Percentiles rank a stretch among this genome's conserved stretches.
phyloP scores from a whole-genome alignment of 2,113 vertebrate species.

The Mus spicilegus region DNA sequence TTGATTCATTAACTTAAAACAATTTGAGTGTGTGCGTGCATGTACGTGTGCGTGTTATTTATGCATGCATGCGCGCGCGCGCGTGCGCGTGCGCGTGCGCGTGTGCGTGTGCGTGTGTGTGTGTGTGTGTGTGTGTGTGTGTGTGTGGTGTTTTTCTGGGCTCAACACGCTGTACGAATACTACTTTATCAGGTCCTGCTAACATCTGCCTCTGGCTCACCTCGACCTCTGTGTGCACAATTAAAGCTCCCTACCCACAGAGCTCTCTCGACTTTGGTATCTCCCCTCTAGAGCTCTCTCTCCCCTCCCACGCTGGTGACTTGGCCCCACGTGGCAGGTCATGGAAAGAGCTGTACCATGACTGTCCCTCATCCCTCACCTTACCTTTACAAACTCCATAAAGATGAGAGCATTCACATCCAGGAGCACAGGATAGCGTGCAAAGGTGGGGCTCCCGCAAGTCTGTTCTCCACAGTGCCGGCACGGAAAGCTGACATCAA shows the following conservation, averaged over 20 bases:
- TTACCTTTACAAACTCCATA: background rate
- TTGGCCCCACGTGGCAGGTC: background rate
- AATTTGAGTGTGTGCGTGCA: too few relatives aligned
- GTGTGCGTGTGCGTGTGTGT: too few relatives aligned
- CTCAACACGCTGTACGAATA: accelerated
- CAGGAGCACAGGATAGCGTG: background rate
- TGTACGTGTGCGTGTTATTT: too few relatives aligned
- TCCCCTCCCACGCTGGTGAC: background rate
- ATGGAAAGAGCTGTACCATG: accelerated
- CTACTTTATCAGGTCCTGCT: accelerated
- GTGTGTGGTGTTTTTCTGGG: background rate
- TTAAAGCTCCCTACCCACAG: too few relatives aligned
- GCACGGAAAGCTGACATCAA: background rate
- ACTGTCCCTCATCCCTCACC: accelerated
- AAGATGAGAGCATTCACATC: background rate
- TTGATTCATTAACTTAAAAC: background rate
- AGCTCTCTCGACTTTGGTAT: accelerated
- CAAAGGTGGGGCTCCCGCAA: background rate
- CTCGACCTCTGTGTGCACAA: accelerated
- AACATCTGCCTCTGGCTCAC: background rate
- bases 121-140: too few relatives aligned
- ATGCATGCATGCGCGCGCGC: background rate
- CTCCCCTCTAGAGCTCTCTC: background rate
- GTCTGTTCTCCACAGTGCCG: too few relatives aligned
- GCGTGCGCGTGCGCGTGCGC: too few relatives aligned